Evolutionary conservation across 1,140 invertebrate genomes (phyloP).

Genomic region (Contarinia nasturtii): DNA sequence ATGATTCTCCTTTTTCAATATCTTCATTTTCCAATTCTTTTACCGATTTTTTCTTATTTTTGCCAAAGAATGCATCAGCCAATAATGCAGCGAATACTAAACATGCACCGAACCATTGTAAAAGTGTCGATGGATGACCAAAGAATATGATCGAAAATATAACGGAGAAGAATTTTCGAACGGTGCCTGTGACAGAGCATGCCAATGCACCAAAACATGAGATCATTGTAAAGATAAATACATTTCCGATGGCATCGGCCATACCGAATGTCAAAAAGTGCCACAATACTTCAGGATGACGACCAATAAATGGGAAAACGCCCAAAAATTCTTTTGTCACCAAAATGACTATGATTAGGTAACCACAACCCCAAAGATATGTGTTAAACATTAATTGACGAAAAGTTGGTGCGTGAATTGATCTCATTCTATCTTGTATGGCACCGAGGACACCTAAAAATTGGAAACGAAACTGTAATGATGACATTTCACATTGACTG

Average conservation of each 20-base stretch:
- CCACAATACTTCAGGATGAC: background rate
- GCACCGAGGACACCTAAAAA: background rate
- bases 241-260: slow-evolving; percentile 1
- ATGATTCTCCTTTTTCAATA: background rate
- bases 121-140: background rate
- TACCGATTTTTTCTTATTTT: background rate
- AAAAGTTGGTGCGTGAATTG: background rate
- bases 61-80: slow-evolving; percentile 19
- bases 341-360: background rate
- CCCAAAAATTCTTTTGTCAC: background rate
- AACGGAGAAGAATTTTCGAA: slow-evolving; percentile 5
- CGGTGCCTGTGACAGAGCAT: slow-evolving; percentile 1
- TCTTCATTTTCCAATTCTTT: background rate
- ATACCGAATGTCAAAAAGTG: slow-evolving; percentile 25
- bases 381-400: background rate
- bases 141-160: slow-evolving; percentile 3
- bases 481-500: no score
- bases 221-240: slow-evolving; percentile 4
- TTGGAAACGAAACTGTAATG: no score
- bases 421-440: background rate
- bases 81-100: slow-evolving; percentile 44
- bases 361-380: background rate
- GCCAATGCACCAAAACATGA: slow-evolving; percentile 2
- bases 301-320: background rate
- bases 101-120: slow-evolving; percentile 18